Evolutionary conservation across 2,113 vertebrate species (phyloP).

Genomic region (Lepidothrix coronata): DNA sequence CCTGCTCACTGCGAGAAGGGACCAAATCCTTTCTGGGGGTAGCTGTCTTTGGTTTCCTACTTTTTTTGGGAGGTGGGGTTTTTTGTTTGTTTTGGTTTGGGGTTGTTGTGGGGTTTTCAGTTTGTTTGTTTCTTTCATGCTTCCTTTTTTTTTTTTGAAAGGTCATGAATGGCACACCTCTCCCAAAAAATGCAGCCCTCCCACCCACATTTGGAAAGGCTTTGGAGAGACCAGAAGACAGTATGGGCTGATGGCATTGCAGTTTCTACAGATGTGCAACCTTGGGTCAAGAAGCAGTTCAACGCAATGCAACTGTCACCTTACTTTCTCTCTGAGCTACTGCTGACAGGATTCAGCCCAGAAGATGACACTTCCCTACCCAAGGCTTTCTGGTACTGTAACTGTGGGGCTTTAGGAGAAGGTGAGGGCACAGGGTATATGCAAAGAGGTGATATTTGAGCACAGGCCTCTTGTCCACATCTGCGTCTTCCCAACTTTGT

Average conservation of each 20-base stretch:
- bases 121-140: background rate
- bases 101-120: background rate
- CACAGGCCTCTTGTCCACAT: background rate
- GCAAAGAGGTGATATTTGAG: background rate
- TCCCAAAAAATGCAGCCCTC: background rate
- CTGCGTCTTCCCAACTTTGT: background rate
- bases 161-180: rapidly evolving
- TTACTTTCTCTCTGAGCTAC: rapidly evolving
- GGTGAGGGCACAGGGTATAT: background rate
- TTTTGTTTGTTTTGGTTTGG: background rate
- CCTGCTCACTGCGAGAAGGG: rapidly evolving
- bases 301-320: background rate
- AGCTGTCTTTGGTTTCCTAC: background rate
- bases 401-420: background rate
- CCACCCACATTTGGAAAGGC: background rate
- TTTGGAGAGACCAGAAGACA: background rate
- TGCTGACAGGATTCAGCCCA: background rate
- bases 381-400: background rate
- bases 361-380: background rate
- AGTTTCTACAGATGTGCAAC: background rate
- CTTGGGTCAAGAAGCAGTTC: background rate
- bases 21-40: rapidly evolving
- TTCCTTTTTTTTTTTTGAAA: background rate
- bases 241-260: rapidly evolving
- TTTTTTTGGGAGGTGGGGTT: rapidly evolving